Evolutionary conservation across 2,888 invertebrate genomes (phyloP), one percentile per base, ranked within the genome.

Genomic region (Latrodectus hesperus): DNA sequence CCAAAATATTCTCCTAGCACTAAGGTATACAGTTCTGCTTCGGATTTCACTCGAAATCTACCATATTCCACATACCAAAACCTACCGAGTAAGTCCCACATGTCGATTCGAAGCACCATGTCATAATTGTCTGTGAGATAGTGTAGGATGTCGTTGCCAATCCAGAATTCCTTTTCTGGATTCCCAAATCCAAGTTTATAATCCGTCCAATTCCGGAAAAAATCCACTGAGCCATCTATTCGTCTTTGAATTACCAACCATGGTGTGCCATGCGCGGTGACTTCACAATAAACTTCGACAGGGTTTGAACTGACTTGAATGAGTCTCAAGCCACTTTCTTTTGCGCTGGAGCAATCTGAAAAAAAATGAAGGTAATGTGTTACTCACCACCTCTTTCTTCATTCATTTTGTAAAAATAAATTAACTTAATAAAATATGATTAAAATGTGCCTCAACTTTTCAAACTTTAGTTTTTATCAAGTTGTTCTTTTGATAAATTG

Each of bases 31-130:
- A 71, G 79, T n/a, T 90, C 90, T 6, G 89, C 80, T 88, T 91
- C 91, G 14, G 86, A 80, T 14, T 83, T 90, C n/a, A 91, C 90
- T 0, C 75, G 38, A 84, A 92, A 92, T 51, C 81, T 83, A 16
- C 90, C 90, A 90, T 92, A 92, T 73, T 92, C 91, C 0, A 97
- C 98, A 84, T 94, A 94, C 95, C 96, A 96, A 89, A 93, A 93
- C 89, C 95, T 95, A 6, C 96, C 96, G 90, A 96, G 95, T 91
- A 97, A 96, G 91, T 98, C 97, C 89, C 95, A 95, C 94, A 98
- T 95, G 85, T 96, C 96, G 82, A 98, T 95, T 81, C 95, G 94
- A 91, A 98, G 93, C 9, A 76, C 76, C 0, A 96, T 95, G 92
- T 96, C 96, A 92, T 96, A 96, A 9, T 94, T 92, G 6, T 89